Evolutionary conservation across 2,888 invertebrate species (phyloP).

Genomic region (Itoplectis maculator): DNA sequence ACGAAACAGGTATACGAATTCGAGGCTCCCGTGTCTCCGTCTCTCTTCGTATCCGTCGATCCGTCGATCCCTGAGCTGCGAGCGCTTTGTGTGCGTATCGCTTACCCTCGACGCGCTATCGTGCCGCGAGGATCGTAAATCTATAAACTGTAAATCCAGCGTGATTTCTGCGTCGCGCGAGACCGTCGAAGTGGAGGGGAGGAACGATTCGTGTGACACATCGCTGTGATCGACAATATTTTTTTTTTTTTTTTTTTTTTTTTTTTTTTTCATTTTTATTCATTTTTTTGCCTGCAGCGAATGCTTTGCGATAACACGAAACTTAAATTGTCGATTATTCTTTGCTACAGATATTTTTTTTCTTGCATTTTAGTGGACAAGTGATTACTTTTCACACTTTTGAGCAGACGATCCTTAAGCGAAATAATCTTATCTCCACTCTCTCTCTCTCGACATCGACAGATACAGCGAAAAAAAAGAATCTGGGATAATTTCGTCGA

Average conservation of each 20-base stretch:
- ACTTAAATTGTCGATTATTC: too few species aligned
- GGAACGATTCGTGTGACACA: constrained; percentile 25
- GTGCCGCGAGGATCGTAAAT: constrained; percentile 77
- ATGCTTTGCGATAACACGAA: too few species aligned
- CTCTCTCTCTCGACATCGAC: neutral
- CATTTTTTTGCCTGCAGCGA: too few species aligned
- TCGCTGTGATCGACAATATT: neutral
- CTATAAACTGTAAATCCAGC: constrained; percentile 79
- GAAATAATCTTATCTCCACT: constrained; percentile 40
- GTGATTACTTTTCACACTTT: too few species aligned
- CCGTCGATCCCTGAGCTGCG: neutral
- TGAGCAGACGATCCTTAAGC: neutral
- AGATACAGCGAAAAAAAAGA: constrained; percentile 1
- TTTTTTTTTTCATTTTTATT: neutral
- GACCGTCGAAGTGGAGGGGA: constrained; percentile 33
- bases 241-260: constrained; percentile 12
- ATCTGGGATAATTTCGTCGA: constrained; percentile 40
- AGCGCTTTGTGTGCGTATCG: constrained; percentile 58
- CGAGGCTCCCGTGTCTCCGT: neutral
- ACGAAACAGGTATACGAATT: constrained; percentile 8
- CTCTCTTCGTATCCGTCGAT: constrained; percentile 26
- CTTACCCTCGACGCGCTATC: constrained; percentile 67
- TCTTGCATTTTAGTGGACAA: too few species aligned
- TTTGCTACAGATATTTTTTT: too few species aligned
- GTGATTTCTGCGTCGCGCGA: constrained; percentile 76